phyloP scores from a whole-genome alignment of 2,888 invertebrate genomes.

The Lucinisca nassula region DNA sequence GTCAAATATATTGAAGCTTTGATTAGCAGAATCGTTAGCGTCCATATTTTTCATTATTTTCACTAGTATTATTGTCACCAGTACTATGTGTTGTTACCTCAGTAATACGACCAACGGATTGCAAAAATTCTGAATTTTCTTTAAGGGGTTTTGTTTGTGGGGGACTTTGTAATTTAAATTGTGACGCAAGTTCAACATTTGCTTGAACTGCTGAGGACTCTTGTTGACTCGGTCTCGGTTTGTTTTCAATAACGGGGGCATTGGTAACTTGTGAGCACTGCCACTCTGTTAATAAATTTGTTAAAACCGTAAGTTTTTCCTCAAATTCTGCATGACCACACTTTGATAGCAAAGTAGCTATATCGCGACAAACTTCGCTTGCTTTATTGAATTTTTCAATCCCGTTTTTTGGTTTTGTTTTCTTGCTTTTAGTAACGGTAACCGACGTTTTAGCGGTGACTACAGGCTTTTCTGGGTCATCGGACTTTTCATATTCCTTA shows the following conservation, averaged over 20 bases:
- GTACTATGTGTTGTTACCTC: too few species aligned
- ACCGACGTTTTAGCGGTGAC: not conserved
- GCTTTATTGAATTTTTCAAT: constrained; percentile 18
- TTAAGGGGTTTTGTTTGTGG: not conserved
- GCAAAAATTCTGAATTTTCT: not conserved
- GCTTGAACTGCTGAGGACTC: not conserved
- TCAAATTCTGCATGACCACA: constrained; percentile 1
- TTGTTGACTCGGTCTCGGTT: not conserved
- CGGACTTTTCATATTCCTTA: not conserved
- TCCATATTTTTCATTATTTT: not conserved
- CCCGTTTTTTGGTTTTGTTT: not conserved
- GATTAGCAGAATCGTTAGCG: not conserved
- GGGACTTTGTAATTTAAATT: too few species aligned
- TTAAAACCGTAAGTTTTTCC: not conserved
- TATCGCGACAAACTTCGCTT: not conserved
- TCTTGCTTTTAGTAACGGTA: not conserved
- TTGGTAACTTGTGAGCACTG: constrained; percentile 3
- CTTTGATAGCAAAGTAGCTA: not conserved
- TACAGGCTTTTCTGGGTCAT: not conserved
- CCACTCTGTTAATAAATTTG: not conserved
- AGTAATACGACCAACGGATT: too few species aligned
- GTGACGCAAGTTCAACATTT: not conserved
- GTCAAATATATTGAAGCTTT: not conserved
- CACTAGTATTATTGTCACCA: too few species aligned
- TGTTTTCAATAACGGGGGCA: not conserved